Evolutionary conservation across 2,113 vertebrate species (phyloP).

Genomic region (Pollimyrus isidori): DNA sequence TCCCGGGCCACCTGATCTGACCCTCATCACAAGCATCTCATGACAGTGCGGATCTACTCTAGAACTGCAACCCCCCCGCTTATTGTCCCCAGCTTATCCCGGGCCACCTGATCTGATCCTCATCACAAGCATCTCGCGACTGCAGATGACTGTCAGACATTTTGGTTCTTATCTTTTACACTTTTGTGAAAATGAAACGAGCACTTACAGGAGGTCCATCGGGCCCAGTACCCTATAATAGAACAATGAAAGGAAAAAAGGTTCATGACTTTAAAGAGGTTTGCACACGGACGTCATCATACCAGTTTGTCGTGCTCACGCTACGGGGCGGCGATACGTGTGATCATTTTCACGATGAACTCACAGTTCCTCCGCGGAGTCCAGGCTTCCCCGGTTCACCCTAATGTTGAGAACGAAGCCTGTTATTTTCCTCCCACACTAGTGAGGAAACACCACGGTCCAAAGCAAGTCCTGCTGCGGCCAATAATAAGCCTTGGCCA

Average conservation of each 20-base stretch:
- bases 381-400: slow-evolving; percentile 85
- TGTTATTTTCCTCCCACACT: background rate
- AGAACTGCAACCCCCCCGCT: background rate
- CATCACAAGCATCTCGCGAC: background rate
- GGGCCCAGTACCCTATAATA: slow-evolving; percentile 72
- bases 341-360: slow-evolving; percentile 38
- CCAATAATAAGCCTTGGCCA: slow-evolving; percentile 40
- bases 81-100: background rate
- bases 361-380: slow-evolving; percentile 79
- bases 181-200: background rate
- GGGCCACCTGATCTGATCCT: background rate
- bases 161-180: background rate
- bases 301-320: background rate
- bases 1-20: background rate
- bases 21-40: background rate
- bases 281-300: background rate
- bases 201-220: slow-evolving; percentile 79
- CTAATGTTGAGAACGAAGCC: slow-evolving; percentile 50
- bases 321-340: background rate
- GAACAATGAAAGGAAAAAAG: slow-evolving; percentile 30
- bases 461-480: background rate
- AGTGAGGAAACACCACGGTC: background rate
- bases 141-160: background rate
- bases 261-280: background rate
- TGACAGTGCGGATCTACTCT: too few relatives aligned